Evolutionary conservation across 2,797 vertebrate species (phyloP), one percentile per base, ranked within the genome.

Genomic region (Adelosebastes latens): DNA sequence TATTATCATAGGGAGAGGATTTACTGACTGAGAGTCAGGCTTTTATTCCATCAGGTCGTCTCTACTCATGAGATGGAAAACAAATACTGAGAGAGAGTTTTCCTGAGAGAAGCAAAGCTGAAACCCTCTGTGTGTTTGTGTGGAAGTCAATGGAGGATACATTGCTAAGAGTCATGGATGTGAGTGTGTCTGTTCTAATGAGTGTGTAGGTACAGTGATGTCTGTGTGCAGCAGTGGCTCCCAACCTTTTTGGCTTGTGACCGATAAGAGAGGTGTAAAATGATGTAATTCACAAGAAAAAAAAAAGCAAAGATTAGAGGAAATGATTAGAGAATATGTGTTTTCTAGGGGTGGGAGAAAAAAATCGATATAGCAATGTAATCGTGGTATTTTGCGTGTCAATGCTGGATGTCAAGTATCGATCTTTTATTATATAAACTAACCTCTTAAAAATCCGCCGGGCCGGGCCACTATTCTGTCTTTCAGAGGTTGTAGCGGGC

Each of bases 31-130:
- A 61, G 58, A 72, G 24, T 82, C 75, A 4, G 66, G 78, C 65
- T 86, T 82, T 82, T 62, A 61, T 68, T 77, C 60, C 72, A 62
- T 42, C 77, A 36, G 81, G 61, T 84, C 76, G 46, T 61, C 49
- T 80, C 67, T 24, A 29, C 66, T 42, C 79, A 29, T 27, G 72
- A 84, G 52, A 39, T 46, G 18, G 62, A 65, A 80, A 78, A 77
- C 49, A 62, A 86, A 87, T 18, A 69, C 27, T 34, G 61, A 14
- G 68, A 75, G 75, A 71, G 73, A 55, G 75, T 82, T 77, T 87
- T 94, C 90, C 88, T 90, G 82, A 79, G 88, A 88, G 66, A 87
- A 88, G 79, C 85, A 78, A 88, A 86, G 69, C 84, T 56, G 69
- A 72, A 78, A 68, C n/a, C 12, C 39, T 83, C 13, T 74, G 72